Evolutionary conservation across 2,888 invertebrate genomes (phyloP), one percentile per base, ranked within the genome.

Genomic region (Noctua janthe): DNA sequence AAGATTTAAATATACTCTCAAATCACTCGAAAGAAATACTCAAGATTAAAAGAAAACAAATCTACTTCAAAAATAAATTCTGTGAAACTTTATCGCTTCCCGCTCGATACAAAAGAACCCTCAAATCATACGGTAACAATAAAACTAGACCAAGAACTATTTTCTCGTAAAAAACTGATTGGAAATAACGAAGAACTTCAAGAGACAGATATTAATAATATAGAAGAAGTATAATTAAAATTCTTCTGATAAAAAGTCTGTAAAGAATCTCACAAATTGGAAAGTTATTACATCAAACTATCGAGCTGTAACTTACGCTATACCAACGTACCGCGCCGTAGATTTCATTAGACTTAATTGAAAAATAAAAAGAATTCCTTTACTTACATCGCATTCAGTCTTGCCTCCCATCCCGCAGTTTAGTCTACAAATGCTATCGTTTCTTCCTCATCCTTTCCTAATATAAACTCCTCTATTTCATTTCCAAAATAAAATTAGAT

Each of bases 331-430:
- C 85, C 83, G 78, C 80, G 84, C 89, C 87, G 88, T 93, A 93
- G 91, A 93, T 95, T 95, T 94, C 94, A 95, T 94, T 94, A 94
- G 91, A 94, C 91, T 93, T 95, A 95, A 95, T 95, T 95, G 94
- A 94, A 94, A 94, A 95, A 94, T 94, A 94, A 94, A 94, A 94
- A 93, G 94, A 93, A 94, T 94, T 94, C 93, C 91, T 93, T 94
- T 94, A 95, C 94, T 94, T 94, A 94, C 94, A 93, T 91, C 91
- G 94, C 94, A 93, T 94, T 93, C 93, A 93, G 93, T 94, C 94
- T 94, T 90, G 91, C 92, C 92, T 91, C 93, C 93, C 92, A 93
- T 93, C 93, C 93, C 92, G 87, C 93, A 94, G 94, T 94, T 95
- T 94, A 95, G 92, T 94, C 94, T 93, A 94, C 94, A 94, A 95